Percentiles rank a stretch among this genome's conserved stretches.
These are phyloP conservation scores for Disparrhopalites patrizii DNA, from an alignment of 2,888 invertebrate species.

Conservation along the genomic window DNA sequence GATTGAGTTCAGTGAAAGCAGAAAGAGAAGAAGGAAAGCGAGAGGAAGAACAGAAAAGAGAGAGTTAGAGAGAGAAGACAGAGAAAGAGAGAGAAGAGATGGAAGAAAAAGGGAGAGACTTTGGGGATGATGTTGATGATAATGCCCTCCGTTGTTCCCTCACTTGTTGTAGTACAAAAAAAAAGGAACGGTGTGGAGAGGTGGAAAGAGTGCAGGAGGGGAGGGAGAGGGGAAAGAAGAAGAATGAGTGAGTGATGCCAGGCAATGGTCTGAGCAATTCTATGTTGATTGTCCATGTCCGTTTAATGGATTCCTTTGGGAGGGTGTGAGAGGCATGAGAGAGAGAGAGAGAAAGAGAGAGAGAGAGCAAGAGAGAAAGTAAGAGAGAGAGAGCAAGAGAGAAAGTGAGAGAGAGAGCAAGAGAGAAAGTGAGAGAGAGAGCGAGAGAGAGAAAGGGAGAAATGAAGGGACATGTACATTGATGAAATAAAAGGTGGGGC, in stretches of 20 bases:
- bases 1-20: too few species aligned
- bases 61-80: constrained; percentile 27
- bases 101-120: too few species aligned
- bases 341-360: too few species aligned
- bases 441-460: constrained; percentile 22
- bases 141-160: too few species aligned
- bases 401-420: too few species aligned
- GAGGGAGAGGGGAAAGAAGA: too few species aligned
- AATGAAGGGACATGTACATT: constrained; percentile 29
- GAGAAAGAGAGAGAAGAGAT: constrained; percentile 20
- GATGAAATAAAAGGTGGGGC: constrained; percentile 36
- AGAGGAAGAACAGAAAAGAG: background rate
- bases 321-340: constrained; percentile 24
- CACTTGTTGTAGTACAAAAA: too few species aligned
- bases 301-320: constrained; percentile 49
- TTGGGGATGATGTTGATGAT: too few species aligned
- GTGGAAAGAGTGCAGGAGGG: background rate
- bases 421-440: too few species aligned
- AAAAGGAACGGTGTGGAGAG: too few species aligned
- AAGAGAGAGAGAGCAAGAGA: constrained; percentile 12
- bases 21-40: background rate
- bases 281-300: constrained; percentile 48
- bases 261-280: constrained; percentile 23
- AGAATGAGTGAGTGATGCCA: background rate
- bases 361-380: constrained; percentile 19